Percentiles rank a stretch among this genome's conserved stretches.
These are phyloP conservation scores for Hemaris fuciformis DNA, from an alignment of 2,888 invertebrate genomes.

Conservation along the genomic window DNA sequence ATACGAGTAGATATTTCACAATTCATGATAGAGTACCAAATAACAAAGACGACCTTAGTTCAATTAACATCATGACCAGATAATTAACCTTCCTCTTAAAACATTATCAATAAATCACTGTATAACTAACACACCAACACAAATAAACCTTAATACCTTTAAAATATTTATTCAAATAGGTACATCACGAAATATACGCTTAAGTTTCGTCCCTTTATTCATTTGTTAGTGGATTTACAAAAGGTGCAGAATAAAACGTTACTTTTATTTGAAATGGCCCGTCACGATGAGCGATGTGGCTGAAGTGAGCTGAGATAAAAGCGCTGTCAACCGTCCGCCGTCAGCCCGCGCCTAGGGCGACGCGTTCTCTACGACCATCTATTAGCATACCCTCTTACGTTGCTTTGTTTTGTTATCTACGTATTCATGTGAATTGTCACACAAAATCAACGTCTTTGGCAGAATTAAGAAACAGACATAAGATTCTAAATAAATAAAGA, in stretches of 20 bases:
- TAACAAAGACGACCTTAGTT: too few relatives aligned
- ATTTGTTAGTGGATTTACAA: slow-evolving; percentile 11
- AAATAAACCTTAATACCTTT: too few relatives aligned
- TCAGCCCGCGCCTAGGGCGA: slow-evolving; percentile 20
- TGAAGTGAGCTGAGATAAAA: slow-evolving; percentile 26
- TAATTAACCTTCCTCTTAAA: too few relatives aligned
- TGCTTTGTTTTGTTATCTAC: background rate
- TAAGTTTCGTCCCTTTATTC: background rate
- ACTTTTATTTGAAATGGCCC: slow-evolving; percentile 21
- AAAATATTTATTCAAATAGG: too few relatives aligned
- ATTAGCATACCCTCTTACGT: slow-evolving; percentile 20
- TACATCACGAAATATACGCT: background rate
- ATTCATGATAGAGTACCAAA: too few relatives aligned
- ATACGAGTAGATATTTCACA: too few relatives aligned
- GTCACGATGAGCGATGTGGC: slow-evolving; percentile 19
- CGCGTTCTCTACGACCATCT: slow-evolving; percentile 22
- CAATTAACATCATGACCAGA: too few relatives aligned
- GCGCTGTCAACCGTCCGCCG: slow-evolving; percentile 23
- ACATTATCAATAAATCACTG: too few relatives aligned
- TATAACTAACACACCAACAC: too few relatives aligned
- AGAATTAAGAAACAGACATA: background rate
- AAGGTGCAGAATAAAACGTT: slow-evolving; percentile 14
- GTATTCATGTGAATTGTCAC: background rate
- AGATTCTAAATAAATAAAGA: background rate
- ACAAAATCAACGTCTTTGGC: background rate